Base-by-base conservation (phyloP, 2,797 vertebrate species). In the Tokudaia tokunoshimensis region DNA sequence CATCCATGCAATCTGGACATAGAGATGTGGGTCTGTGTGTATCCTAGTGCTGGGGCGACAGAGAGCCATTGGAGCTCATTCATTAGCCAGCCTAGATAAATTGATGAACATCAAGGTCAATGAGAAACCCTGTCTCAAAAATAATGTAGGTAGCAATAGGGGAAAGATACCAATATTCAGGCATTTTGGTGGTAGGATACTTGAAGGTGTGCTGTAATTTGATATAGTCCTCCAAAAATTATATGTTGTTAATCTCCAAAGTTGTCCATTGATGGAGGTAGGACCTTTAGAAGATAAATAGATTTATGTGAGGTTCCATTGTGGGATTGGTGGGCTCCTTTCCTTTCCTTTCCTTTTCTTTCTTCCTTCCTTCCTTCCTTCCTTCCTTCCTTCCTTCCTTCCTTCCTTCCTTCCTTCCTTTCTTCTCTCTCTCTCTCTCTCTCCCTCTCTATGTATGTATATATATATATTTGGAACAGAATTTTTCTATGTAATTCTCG, bases 361-460 rank as follows among this genome's bases (percentile, higher is more conserved):
- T 3, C n/a, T n/a, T 6, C 6, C 4, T 57, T 57, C 24, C 11
- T n/a, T 22, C 22, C 22, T 17, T 3, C 3, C 14, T 6, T 26
- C 6, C 70, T 2, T 74, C 1, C n/a, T n/a, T 6, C 6, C 4
- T 57, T 57, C 24, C 11, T n/a, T 22, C 22, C 22, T 17, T n/a
- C n/a, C 70, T 2, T 74, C 1, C n/a, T n/a, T 6, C 6, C 4
- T 57, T 57, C 24, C 11, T n/a, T 22, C 22, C 22, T 17, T 3
- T n/a, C 4, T 12, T 22, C 41, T n/a, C n/a, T n/a, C n/a, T n/a
- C 41, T 41, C 41, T 41, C 41, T 41, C 41, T 41, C 41, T 41
- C 41, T 41, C 41, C 41, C 3, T 41, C 5, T 29, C 5, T 4
- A 34, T 34, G 29, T 6, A 67, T 67, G 31, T 8, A 67, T 52